These are phyloP conservation scores for Phanerotoma sp. DNA, from an alignment of 2,888 invertebrate genomes.

Conservation along the genomic window DNA sequence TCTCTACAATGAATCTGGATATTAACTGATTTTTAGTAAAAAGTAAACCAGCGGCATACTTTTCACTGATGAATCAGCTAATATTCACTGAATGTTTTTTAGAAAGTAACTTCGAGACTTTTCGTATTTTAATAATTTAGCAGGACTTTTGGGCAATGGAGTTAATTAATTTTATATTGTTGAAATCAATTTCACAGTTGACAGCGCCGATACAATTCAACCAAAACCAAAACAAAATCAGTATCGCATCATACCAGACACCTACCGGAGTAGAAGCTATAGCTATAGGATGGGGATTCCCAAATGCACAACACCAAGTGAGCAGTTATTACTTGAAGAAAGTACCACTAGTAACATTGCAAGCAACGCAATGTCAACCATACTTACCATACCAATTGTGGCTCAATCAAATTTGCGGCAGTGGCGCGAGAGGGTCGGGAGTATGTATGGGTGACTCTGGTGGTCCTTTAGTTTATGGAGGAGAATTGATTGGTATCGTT, in stretches of 20 bases:
- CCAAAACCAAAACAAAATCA: slow-evolving; percentile 9
- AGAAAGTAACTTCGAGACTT: too few relatives aligned
- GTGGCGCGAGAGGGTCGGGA: slow-evolving; percentile 4
- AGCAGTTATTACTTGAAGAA: not conserved
- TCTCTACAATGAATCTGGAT: too few relatives aligned
- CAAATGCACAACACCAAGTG: not conserved
- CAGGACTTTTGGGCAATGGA: too few relatives aligned
- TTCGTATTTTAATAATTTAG: too few relatives aligned
- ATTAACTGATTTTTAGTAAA: too few relatives aligned
- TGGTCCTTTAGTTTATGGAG: slow-evolving; percentile 25
- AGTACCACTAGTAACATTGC: slow-evolving; percentile 9
- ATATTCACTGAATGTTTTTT: too few relatives aligned
- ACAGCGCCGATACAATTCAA: not conserved
- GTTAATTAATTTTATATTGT: not conserved
- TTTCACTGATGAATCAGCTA: too few relatives aligned
- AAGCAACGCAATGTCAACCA: not conserved
- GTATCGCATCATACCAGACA: slow-evolving; percentile 6
- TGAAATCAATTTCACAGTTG: slow-evolving; percentile 14
- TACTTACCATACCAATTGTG: not conserved
- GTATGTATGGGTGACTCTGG: slow-evolving; percentile 32
- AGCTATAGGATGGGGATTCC: slow-evolving; percentile 24
- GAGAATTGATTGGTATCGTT: slow-evolving; percentile 30
- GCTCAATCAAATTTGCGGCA: slow-evolving; percentile 21
- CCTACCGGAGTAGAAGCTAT: not conserved
- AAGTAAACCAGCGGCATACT: too few relatives aligned